Evolutionary conservation across 2,797 vertebrate genomes (phyloP).

Genomic region (Darevskia nairensis): DNA sequence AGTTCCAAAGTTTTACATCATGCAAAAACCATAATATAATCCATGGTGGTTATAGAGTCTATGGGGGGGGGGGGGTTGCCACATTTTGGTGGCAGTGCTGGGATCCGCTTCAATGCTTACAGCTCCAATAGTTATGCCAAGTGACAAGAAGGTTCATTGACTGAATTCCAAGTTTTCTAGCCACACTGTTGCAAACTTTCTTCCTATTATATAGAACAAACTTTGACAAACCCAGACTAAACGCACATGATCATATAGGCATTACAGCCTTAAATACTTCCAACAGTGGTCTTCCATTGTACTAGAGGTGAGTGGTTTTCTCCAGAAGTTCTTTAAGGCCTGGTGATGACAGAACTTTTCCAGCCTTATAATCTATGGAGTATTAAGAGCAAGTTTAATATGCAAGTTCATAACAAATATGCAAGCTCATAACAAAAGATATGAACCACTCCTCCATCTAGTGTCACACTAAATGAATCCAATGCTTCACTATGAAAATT

Average conservation of each 20-base stretch:
- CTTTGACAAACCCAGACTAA: not conserved
- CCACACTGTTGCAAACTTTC: not conserved
- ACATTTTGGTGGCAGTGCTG: no score
- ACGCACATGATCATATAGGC: not conserved
- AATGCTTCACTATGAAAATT: slow-evolving; percentile 49
- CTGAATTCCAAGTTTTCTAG: not conserved
- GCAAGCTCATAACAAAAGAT: slow-evolving; percentile 2
- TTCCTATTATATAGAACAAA: not conserved
- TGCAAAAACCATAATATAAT: no score
- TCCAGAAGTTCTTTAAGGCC: not conserved
- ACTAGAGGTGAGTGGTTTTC: no score
- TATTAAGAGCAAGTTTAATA: slow-evolving; percentile 32
- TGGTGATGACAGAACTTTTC: slow-evolving; percentile 33
- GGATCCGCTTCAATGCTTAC: no score
- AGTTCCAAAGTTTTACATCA: no score
- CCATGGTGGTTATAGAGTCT: no score
- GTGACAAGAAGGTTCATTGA: not conserved
- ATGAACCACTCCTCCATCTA: slow-evolving; percentile 34
- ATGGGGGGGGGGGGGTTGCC: no score
- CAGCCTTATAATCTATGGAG: slow-evolving; percentile 46
- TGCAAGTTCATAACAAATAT: slow-evolving; percentile 18
- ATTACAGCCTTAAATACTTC: not conserved
- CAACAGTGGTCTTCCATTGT: not conserved
- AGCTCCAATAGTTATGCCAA: not conserved
- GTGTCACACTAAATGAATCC: not conserved